These are phyloP conservation scores for Amphimallon solstitiale DNA, from an alignment of 2,888 invertebrate genomes.

Conservation along the genomic window DNA sequence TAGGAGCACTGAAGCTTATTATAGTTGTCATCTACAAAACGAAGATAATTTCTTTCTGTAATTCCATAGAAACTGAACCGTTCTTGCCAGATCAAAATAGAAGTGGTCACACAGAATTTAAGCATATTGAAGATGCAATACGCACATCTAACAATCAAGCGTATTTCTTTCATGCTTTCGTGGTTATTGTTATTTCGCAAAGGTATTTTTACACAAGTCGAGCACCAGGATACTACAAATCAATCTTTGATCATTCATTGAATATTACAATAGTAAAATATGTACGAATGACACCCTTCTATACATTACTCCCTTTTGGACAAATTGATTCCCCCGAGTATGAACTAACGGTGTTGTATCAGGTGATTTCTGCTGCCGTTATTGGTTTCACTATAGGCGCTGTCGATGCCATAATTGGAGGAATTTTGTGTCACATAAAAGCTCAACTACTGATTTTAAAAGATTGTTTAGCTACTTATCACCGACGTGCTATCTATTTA, in stretches of 20 bases:
- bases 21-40: conserved; percentile 32
- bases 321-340: conserved; percentile 34
- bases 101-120: conserved; percentile 36
- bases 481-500: conserved; percentile 30
- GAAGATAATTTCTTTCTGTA: conserved; percentile 27
- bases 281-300: conserved; percentile 33
- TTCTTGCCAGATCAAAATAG: conserved; percentile 36
- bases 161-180: conserved; percentile 35
- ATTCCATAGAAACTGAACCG: conserved; percentile 28
- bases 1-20: conserved; percentile 29
- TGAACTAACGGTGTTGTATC: conserved; percentile 33
- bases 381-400: conserved; percentile 39
- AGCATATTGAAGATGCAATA: conserved; percentile 35
- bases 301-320: conserved; percentile 39
- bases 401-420: conserved; percentile 41
- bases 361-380: conserved; percentile 30
- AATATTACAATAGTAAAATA: conserved; percentile 20
- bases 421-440: conserved; percentile 40
- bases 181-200: conserved; percentile 31
- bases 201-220: conserved; percentile 18
- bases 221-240: conserved; percentile 2
- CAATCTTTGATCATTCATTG: not conserved
- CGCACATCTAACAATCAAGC: conserved; percentile 30
- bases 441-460: conserved; percentile 42
- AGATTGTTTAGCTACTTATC: conserved; percentile 38